A percentile compares a stretch with the other conserved stretches of the same genome.
Conservation (phyloP, 2,113 vertebrate species). For the Psephotus haematonotus region DNA sequence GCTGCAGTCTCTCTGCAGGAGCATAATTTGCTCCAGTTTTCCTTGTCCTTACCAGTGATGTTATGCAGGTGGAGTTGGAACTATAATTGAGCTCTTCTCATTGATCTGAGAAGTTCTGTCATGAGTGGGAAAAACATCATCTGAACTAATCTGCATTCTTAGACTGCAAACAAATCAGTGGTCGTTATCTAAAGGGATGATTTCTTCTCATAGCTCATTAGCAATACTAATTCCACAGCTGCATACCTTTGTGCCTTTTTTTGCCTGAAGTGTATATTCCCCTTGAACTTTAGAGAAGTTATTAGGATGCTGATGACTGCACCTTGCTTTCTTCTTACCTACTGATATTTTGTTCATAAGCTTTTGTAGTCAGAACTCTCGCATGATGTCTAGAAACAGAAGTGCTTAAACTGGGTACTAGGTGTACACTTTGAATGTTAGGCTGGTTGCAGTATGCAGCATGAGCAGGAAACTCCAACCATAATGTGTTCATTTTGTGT, state of each 20-base stretch:
- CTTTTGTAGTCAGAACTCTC: conserved; percentile 17
- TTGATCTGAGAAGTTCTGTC: neutral
- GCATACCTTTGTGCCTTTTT: conserved; percentile 77
- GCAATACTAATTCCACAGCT: conserved; percentile 62
- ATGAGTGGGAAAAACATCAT: neutral
- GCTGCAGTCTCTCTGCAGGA: fast-evolving
- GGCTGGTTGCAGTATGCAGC: neutral
- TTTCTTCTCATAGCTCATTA: conserved; percentile 37
- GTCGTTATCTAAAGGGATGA: neutral
- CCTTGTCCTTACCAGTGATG: neutral
- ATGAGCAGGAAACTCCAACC: conserved; percentile 35
- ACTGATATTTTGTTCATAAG: conserved; percentile 24
- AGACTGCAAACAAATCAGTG: neutral
- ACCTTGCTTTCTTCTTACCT: conserved; percentile 68
- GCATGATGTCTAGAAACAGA: conserved; percentile 1
- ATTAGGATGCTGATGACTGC: conserved; percentile 59
- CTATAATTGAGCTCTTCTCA: neutral
- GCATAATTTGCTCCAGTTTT: neutral
- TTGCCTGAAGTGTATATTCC: conserved; percentile 57
- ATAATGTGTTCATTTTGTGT: conserved; percentile 57
- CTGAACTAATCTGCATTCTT: neutral
- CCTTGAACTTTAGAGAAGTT: conserved; percentile 37
- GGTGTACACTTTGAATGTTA: neutral
- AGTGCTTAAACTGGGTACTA: conserved; percentile 35
- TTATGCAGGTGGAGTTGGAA: neutral